A percentile compares a stretch with the other conserved stretches of the same genome.
phyloP scores from a whole-genome alignment of 2,113 vertebrate genomes.

The Ictidomys tridecemlineatus region DNA sequence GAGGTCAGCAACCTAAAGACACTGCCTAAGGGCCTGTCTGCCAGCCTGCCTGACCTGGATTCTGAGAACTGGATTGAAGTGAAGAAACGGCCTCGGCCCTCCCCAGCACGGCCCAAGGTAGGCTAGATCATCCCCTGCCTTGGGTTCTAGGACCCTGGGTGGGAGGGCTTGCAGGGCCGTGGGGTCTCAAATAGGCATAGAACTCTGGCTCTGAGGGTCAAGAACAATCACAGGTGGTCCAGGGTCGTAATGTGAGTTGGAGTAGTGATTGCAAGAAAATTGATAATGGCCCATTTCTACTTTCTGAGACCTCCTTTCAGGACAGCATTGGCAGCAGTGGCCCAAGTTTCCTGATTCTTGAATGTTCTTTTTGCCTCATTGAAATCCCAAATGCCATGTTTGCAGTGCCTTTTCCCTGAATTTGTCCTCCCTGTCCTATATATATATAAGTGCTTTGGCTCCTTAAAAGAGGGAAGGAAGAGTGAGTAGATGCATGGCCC shows the following conservation, averaged over 20 bases:
- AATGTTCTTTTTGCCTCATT: background rate
- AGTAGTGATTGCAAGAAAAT: background rate
- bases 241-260: background rate
- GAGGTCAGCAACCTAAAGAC: conserved; percentile 96
- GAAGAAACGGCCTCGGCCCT: conserved; percentile 96
- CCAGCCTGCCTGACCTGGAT: conserved; percentile 97
- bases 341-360: too few species aligned
- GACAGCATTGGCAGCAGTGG: too few species aligned
- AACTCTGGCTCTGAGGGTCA: background rate
- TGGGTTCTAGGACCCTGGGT: background rate
- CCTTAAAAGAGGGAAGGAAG: background rate
- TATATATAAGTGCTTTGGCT: background rate
- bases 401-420: background rate
- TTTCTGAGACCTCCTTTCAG: too few species aligned
- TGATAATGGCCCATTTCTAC: background rate
- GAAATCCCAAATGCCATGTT: background rate
- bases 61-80: conserved; percentile 99
- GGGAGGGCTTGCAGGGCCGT: background rate
- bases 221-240: background rate
- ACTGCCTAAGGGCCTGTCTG: conserved; percentile 97
- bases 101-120: conserved; percentile 95
- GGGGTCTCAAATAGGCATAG: background rate
- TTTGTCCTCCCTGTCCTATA: background rate
- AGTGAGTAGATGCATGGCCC: background rate
- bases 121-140: background rate